phyloP scores from a whole-genome alignment of 2,888 invertebrate species.

The Brachyptera putata region DNA sequence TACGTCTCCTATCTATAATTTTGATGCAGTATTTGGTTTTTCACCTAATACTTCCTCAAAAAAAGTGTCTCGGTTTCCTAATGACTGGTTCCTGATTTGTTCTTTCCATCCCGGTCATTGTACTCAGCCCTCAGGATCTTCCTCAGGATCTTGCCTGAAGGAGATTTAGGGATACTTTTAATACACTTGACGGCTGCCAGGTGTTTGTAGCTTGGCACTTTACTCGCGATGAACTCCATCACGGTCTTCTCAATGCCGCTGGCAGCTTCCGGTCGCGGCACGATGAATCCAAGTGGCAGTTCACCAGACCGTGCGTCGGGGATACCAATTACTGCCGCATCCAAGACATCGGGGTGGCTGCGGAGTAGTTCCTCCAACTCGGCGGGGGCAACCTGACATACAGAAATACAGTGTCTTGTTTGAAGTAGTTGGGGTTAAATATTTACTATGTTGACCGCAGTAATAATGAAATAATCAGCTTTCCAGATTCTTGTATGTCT shows the following conservation, averaged over 20 bases:
- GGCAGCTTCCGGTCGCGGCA: constrained; percentile 48
- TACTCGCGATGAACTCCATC: constrained; percentile 54
- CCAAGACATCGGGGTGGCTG: constrained; percentile 66
- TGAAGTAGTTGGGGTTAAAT: too few species aligned
- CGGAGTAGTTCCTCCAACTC: constrained; percentile 74
- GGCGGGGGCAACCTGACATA: constrained; percentile 85
- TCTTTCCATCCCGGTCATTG: neutral
- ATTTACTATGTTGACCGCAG: too few species aligned
- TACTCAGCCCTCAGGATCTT: constrained; percentile 50
- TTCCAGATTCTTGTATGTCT: too few species aligned
- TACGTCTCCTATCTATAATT: too few species aligned
- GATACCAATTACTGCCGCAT: constrained; percentile 79
- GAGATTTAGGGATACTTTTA: neutral
- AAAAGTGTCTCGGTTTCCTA: too few species aligned
- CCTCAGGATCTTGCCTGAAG: constrained; percentile 69
- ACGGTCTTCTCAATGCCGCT: constrained; percentile 53
- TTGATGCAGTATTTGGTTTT: too few species aligned
- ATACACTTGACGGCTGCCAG: neutral
- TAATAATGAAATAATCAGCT: too few species aligned
- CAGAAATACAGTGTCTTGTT: too few species aligned
- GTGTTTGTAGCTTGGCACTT: neutral
- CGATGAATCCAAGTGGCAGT: constrained; percentile 69
- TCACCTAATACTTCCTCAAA: too few species aligned
- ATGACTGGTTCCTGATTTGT: too few species aligned
- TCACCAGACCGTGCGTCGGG: constrained; percentile 66